Conservation (phyloP, 2,888 invertebrate genomes). For the Cerceris rybyensis region DNA sequence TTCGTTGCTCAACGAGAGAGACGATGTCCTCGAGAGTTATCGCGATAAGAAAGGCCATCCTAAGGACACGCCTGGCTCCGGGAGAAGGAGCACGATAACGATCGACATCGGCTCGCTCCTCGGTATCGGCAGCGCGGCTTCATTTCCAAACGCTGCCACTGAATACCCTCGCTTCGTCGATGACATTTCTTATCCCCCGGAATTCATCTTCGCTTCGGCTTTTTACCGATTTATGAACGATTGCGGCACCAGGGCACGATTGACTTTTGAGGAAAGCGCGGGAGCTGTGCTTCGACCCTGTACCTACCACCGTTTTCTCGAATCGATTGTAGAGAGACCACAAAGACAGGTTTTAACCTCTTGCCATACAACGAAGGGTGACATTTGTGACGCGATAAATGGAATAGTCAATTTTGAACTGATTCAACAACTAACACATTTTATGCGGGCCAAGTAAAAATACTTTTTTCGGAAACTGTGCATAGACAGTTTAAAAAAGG, state of each 20-base stretch:
- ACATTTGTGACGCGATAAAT: no score
- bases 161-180: constrained; percentile 37
- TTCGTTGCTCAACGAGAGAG: constrained; percentile 76
- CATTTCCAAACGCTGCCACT: constrained; percentile 57
- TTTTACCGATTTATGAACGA: background rate
- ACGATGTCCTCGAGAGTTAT: constrained; percentile 79
- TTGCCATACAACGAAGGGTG: no score
- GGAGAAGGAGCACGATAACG: constrained; percentile 64
- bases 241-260: background rate
- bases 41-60: constrained; percentile 80
- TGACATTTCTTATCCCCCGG: constrained; percentile 39
- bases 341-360: no score
- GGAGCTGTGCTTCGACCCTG: no score
- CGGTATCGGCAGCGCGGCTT: constrained; percentile 47
- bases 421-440: no score
- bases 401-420: no score
- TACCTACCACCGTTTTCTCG: no score
- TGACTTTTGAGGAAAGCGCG: background rate
- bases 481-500: no score
- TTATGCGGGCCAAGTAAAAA: no score
- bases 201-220: constrained; percentile 15
- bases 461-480: no score
- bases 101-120: constrained; percentile 61
- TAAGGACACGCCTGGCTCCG: constrained; percentile 77
- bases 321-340: no score